Evolutionary conservation across 2,113 vertebrate species (phyloP).

Genomic region (Nestor notabilis): DNA sequence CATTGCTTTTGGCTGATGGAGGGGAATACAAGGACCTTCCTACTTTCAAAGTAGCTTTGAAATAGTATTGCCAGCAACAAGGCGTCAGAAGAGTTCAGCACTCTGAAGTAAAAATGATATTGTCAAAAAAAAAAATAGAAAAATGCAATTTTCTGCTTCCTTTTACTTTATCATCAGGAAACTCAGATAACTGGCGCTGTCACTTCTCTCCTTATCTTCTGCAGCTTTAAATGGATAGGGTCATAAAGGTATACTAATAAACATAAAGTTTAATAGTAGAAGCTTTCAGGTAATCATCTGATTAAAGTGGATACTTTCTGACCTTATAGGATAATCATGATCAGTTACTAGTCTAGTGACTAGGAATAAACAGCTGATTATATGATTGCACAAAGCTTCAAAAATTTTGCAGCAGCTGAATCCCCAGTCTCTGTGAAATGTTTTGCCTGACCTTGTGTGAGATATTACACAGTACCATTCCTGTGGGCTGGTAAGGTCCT

Average conservation of each 20-base stretch:
- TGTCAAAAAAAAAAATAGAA: background rate
- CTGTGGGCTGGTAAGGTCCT: slow-evolving; percentile 13
- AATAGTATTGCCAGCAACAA: slow-evolving; percentile 39
- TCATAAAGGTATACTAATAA: background rate
- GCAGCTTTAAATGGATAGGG: background rate
- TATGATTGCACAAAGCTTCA: background rate
- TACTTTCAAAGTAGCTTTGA: slow-evolving; percentile 61
- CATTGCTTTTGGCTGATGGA: slow-evolving; percentile 63
- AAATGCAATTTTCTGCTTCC: slow-evolving; percentile 1
- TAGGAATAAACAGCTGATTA: slow-evolving; percentile 1
- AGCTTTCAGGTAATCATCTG: background rate
- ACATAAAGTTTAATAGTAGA: background rate
- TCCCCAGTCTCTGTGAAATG: background rate
- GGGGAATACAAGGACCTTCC: slow-evolving; percentile 48
- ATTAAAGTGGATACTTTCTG: background rate
- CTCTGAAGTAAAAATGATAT: background rate
- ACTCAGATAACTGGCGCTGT: background rate
- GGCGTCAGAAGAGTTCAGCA: background rate
- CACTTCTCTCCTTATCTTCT: background rate
- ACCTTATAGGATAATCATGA: background rate
- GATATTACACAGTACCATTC: background rate
- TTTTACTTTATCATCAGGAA: slow-evolving; percentile 23
- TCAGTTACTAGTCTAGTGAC: background rate
- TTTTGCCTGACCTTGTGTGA: slow-evolving; percentile 30
- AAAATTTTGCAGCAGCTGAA: background rate